phyloP scores from a whole-genome alignment of 2,113 vertebrate genomes.

The Rattus rattus region DNA sequence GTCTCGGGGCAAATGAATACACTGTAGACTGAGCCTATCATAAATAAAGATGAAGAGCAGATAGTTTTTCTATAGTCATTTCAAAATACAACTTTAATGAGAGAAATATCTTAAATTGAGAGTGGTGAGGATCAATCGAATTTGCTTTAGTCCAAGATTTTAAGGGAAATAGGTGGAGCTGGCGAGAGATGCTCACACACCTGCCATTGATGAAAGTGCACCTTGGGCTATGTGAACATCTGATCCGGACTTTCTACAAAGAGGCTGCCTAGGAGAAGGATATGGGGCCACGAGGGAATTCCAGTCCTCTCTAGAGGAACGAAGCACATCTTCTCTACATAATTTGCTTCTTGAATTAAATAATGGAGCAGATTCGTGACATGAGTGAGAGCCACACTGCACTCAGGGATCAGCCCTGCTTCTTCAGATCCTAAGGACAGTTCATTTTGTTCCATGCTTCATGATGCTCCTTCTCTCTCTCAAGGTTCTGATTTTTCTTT shows the following conservation, averaged over 20 bases:
- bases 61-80: neutral
- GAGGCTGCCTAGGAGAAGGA: neutral
- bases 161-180: neutral
- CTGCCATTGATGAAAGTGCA: accelerated
- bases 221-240: neutral
- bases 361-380: neutral
- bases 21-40: neutral
- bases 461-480: neutral
- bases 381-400: neutral
- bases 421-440: neutral
- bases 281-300: neutral
- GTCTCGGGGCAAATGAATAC: neutral
- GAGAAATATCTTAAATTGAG: neutral
- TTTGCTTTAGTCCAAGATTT: neutral
- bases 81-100: conserved; percentile 17
- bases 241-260: neutral
- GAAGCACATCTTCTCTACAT: neutral
- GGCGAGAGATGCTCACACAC: neutral
- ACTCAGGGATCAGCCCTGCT: neutral
- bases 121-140: neutral
- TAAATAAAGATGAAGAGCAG: neutral
- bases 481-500: neutral
- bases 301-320: neutral
- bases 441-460: neutral
- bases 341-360: neutral